Conservation (phyloP, 2,797 vertebrate species). For the Distichodus sexfasciatus region DNA sequence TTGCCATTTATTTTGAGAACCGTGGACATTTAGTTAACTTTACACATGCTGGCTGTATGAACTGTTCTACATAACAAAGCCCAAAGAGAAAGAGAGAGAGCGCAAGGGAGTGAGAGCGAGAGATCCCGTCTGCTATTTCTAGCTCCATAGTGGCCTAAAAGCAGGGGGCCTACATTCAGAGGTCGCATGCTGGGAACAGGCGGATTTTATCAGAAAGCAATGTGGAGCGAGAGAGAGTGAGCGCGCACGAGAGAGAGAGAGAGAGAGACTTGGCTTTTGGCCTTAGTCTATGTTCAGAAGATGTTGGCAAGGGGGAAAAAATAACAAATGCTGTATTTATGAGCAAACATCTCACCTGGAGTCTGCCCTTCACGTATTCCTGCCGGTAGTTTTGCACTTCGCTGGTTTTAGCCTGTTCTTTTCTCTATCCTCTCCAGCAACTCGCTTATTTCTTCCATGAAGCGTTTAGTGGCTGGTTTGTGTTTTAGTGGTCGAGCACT, state of each 20-base stretch:
- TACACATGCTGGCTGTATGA: background rate
- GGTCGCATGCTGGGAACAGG: slow-evolving; percentile 67
- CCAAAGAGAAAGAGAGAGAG: slow-evolving; percentile 24
- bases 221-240: slow-evolving; percentile 2
- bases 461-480: background rate
- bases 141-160: slow-evolving; percentile 73
- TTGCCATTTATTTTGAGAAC: background rate
- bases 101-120: slow-evolving; percentile 16
- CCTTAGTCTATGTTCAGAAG: background rate
- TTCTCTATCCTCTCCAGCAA: background rate
- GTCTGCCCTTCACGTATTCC: background rate
- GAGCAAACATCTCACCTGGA: background rate
- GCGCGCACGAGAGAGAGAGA: background rate
- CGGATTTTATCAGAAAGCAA: slow-evolving; percentile 57
- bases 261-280: background rate
- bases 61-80: slow-evolving; percentile 3
- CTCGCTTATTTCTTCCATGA: background rate
- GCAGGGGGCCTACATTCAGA: slow-evolving; percentile 71
- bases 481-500: background rate
- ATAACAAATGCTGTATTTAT: background rate
- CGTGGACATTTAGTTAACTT: background rate
- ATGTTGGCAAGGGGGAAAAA: no score
- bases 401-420: background rate
- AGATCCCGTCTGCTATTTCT: slow-evolving; percentile 64
- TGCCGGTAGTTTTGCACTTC: background rate